These are phyloP conservation scores for Drosophila truncata DNA, from an alignment of 1,140 invertebrate genomes.

Conservation along the genomic window DNA sequence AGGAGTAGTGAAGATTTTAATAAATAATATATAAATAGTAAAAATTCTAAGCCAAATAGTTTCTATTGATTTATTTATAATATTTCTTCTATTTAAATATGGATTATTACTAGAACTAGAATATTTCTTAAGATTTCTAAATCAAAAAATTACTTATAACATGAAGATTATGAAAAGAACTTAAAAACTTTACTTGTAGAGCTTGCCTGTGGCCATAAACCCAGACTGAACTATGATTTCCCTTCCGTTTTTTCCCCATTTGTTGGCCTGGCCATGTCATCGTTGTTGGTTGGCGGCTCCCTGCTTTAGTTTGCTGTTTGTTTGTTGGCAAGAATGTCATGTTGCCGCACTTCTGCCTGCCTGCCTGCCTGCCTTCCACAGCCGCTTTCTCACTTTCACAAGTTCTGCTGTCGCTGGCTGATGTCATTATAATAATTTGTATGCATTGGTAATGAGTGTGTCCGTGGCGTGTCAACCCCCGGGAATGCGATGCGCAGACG, in stretches of 20 bases:
- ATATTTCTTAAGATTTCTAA: background rate
- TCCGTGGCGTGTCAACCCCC: constrained; percentile 47
- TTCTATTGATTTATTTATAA: background rate
- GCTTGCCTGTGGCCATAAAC: constrained; percentile 1
- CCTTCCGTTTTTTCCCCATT: constrained; percentile 6
- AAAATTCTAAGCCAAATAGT: background rate
- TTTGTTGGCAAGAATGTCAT: constrained; percentile 19
- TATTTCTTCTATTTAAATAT: background rate
- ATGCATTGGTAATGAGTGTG: constrained; percentile 70
- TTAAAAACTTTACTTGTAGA: background rate
- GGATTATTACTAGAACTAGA: rapidly evolving
- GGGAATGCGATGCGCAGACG: constrained; percentile 39
- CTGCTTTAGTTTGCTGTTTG: constrained; percentile 4
- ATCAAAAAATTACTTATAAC: background rate
- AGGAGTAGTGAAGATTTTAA: background rate
- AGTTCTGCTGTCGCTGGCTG: constrained; percentile 50
- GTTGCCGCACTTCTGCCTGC: constrained; percentile 14
- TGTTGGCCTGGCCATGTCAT: constrained; percentile 15
- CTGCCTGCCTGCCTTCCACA: constrained; percentile 7
- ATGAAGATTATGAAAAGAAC: too few relatives aligned
- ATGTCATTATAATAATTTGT: constrained; percentile 77
- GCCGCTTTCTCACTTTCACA: constrained; percentile 71
- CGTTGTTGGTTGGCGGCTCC: constrained; percentile 2
- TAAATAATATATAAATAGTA: background rate
- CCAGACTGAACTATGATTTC: constrained; percentile 8